phyloP scores from a whole-genome alignment of 2,888 invertebrate genomes.

The Lithosia quadra region DNA sequence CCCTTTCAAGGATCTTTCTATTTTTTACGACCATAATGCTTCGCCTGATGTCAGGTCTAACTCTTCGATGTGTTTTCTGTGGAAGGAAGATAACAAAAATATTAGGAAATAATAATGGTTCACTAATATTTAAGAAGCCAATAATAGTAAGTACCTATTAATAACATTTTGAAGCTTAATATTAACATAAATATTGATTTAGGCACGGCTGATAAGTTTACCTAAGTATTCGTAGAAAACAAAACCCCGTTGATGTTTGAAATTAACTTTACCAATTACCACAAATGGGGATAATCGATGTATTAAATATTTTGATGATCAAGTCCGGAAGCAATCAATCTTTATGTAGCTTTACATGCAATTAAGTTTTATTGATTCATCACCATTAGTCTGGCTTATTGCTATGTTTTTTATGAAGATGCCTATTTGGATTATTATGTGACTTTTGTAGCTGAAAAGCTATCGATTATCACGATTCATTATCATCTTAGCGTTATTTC shows the following conservation, averaged over 20 bases:
- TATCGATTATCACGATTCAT: background rate
- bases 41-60: background rate
- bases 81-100: background rate
- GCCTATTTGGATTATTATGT: conserved; percentile 32
- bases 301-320: conserved; percentile 37
- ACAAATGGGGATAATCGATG: conserved; percentile 41
- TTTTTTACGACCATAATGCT: background rate
- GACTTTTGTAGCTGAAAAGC: conserved; percentile 22
- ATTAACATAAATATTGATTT: too few relatives aligned
- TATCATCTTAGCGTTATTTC: background rate
- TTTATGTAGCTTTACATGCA: conserved; percentile 57
- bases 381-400: conserved; percentile 50
- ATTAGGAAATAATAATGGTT: background rate
- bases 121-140: too few relatives aligned
- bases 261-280: conserved; percentile 8
- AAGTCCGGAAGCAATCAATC: conserved; percentile 50
- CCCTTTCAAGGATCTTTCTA: too few relatives aligned
- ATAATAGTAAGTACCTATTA: too few relatives aligned
- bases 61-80: background rate
- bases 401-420: conserved; percentile 23
- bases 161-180: too few relatives aligned
- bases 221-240: background rate
- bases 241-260: background rate
- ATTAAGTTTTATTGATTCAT: conserved; percentile 68
- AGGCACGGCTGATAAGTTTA: too few relatives aligned